Evolutionary conservation across 2,113 vertebrate species (phyloP).

Genomic region (Dascyllus trimaculatus): DNA sequence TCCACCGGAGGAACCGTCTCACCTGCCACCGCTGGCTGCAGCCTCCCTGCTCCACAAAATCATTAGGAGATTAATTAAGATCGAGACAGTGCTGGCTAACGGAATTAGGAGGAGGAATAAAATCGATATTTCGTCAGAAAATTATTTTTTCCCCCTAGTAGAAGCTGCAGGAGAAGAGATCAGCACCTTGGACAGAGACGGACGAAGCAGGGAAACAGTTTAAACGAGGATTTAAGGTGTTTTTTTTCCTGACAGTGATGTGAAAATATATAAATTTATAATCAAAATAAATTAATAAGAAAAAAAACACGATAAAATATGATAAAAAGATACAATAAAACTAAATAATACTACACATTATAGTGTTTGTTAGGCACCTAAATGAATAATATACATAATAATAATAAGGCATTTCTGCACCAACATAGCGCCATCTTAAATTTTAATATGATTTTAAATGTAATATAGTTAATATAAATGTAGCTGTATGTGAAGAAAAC

Average conservation of each 20-base stretch:
- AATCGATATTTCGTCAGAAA: conserved; percentile 38
- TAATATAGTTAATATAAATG: no score
- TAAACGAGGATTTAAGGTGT: rapidly evolving
- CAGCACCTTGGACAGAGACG: conserved; percentile 66
- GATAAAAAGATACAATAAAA: no score
- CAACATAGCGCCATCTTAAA: no score
- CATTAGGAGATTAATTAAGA: conserved; percentile 20
- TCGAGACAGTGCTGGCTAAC: conserved; percentile 5
- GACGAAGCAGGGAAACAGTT: neutral
- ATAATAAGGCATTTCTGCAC: no score
- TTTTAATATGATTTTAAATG: no score
- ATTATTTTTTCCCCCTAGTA: neutral
- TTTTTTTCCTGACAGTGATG: no score
- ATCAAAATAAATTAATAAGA: neutral
- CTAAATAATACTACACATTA: no score
- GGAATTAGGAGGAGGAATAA: conserved; percentile 28
- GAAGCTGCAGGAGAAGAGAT: conserved; percentile 16
- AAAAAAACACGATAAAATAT: no score
- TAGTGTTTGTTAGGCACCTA: no score
- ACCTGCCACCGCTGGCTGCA: neutral
- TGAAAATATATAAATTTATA: neutral
- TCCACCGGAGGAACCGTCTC: neutral
- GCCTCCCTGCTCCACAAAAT: conserved; percentile 5
- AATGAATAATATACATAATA: no score
- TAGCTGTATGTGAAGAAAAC: no score